phyloP scores from a whole-genome alignment of 2,797 vertebrate species.

The Ispidina lecontei region DNA sequence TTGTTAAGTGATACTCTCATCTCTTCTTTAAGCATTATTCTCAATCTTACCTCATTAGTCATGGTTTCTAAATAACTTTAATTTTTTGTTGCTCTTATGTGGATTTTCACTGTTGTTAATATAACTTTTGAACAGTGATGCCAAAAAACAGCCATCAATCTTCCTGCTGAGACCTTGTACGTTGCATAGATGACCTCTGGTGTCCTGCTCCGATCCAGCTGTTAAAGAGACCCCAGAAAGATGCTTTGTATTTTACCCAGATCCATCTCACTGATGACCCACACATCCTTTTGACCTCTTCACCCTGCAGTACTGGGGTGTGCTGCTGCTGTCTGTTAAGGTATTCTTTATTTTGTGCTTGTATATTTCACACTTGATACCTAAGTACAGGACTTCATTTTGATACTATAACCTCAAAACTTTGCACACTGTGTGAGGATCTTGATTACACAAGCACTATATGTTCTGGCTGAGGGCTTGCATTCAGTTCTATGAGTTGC shows the following conservation, averaged over 20 bases:
- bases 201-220: background rate
- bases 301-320: background rate
- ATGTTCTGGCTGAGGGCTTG: background rate
- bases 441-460: background rate
- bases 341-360: background rate
- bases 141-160: background rate
- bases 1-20: background rate
- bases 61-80: background rate
- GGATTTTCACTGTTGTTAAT: background rate
- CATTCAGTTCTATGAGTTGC: background rate
- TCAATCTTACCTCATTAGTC: background rate
- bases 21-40: background rate
- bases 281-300: background rate
- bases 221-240: background rate
- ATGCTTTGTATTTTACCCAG: background rate
- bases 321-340: background rate
- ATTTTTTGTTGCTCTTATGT: background rate
- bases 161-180: background rate
- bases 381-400: background rate
- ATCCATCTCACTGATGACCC: background rate
- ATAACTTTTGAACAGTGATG: background rate
- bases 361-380: background rate
- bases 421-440: background rate
- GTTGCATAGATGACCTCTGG: background rate
- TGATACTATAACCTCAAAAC: background rate